Evolutionary conservation across 1,140 invertebrate genomes (phyloP), one percentile per base, ranked within the genome.

Genomic region (Cheumatopsyche charites): DNA sequence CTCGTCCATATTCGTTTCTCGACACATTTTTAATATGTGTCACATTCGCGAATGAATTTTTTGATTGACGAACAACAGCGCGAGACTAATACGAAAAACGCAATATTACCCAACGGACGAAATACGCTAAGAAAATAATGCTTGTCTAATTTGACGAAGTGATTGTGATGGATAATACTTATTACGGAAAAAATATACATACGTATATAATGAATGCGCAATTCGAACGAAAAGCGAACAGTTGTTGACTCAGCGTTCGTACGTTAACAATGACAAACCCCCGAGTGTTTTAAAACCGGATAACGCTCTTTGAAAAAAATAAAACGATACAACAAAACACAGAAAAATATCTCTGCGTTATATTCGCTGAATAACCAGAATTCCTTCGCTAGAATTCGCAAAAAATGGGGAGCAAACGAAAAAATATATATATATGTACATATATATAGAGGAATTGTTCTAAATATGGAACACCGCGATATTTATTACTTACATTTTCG

Each of bases 281-380:
- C 21, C 21, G 55, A 58, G 55, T 58, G 55, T 58, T 58, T 58
- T 58, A 58, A 58, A 58, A 47, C 15, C 12, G 43, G 43, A 47
- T n/a, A 47, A 47, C 43, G 11, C 43, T 12, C 13, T n/a, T n/a
- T 13, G 43, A 13, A 47, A 15, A 47, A 47, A 47, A 47, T 42
- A 61, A 61, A 7, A 9, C n/a, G 23, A 41, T 12, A 62, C 29
- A 62, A 62, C 7, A 6, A 42, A 63, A 55, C 26, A 58, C 36
- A 67, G 58, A 67, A 72, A 36, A 72, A 72, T 72, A 72, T 65
- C 49, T 72, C 62, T 15, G 47, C 45, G 65, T 72, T 72, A 72
- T 70, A 62, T 72, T 62, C 29, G 71, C 71, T 72, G 63, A 72
- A 72, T 72, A 62, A 52, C 43, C 63, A 45, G 55, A 72, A 72